Percentiles rank a stretch among this genome's conserved stretches.
Conservation (phyloP, 2,113 vertebrate genomes). For the Madoqua kirkii region DNA sequence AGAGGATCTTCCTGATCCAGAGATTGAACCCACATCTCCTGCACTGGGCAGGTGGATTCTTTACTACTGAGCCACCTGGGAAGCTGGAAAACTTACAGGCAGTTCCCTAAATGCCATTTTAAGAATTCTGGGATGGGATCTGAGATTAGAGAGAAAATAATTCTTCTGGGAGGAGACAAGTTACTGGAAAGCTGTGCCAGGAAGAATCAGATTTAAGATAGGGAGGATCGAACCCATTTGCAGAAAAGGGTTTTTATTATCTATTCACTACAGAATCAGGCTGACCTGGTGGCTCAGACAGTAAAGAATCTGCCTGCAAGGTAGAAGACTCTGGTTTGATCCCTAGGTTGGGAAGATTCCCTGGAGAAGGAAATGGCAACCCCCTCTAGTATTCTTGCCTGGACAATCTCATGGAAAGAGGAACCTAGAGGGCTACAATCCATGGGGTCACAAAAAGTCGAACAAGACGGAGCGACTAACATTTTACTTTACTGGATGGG, state of each 20-base stretch:
- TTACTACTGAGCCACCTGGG: not conserved
- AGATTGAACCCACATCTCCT: not conserved
- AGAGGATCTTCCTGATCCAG: not conserved
- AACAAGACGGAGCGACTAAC: not conserved
- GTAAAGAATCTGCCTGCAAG: not conserved
- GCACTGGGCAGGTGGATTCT: not conserved
- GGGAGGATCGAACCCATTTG: not conserved
- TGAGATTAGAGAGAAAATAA: not conserved
- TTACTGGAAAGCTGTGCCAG: not conserved
- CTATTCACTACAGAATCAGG: not conserved
- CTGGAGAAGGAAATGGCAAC: not conserved
- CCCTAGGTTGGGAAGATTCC: not conserved
- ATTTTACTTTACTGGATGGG: not conserved
- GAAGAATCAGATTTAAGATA: not conserved
- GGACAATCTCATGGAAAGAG: not conserved
- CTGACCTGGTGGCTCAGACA: not conserved
- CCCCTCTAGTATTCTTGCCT: not conserved
- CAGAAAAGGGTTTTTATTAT: not conserved
- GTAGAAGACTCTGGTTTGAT: not conserved
- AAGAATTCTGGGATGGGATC: not conserved
- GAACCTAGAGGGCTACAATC: not conserved
- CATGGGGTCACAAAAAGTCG: not conserved
- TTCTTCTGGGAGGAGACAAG: not conserved
- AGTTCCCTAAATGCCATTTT: not conserved
- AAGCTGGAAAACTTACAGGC: not conserved